Conservation (phyloP, 2,797 vertebrate genomes). For the Taenioides sp. region DNA sequence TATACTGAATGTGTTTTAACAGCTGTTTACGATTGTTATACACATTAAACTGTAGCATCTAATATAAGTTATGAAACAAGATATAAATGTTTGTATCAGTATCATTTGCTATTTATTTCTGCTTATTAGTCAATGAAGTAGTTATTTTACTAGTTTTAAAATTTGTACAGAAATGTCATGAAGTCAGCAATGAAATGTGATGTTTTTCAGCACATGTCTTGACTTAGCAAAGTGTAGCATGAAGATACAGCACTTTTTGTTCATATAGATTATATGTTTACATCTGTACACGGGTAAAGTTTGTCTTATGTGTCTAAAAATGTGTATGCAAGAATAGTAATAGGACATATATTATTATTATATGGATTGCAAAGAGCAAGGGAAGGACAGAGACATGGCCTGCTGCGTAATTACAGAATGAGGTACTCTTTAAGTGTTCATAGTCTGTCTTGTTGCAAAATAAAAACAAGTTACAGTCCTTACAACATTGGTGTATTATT, state of each 20-base stretch:
- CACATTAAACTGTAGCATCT: slow-evolving; percentile 70
- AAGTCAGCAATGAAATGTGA: slow-evolving; percentile 6
- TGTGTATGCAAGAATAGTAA: slow-evolving; percentile 36
- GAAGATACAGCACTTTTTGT: slow-evolving; percentile 72
- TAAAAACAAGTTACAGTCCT: slow-evolving; percentile 48
- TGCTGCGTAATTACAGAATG: slow-evolving; percentile 30
- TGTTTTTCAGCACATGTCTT: slow-evolving; percentile 32
- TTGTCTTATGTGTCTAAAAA: slow-evolving; percentile 35
- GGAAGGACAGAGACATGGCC: not conserved
- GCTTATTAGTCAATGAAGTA: slow-evolving; percentile 13
- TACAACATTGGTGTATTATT: not conserved
- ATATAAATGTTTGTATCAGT: slow-evolving; percentile 13
- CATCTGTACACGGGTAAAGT: slow-evolving; percentile 44
- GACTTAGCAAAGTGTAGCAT: slow-evolving; percentile 76
- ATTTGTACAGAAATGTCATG: slow-evolving; percentile 4
- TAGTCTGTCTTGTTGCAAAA: slow-evolving; percentile 60
- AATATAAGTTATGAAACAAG: slow-evolving; percentile 41
- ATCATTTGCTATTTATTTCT: slow-evolving; percentile 7
- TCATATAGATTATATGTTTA: slow-evolving; percentile 64
- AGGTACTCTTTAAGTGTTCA: slow-evolving; percentile 39
- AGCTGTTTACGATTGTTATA: slow-evolving; percentile 59
- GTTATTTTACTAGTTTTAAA: slow-evolving; percentile 22
- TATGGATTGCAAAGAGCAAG: slow-evolving; percentile 16
- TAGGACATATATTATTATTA: not conserved
- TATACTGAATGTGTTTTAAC: slow-evolving; percentile 51